Evolutionary conservation across 2,888 invertebrate species (phyloP), one percentile per base, ranked within the genome.

Genomic region (Tenthredo scrophulariae): DNA sequence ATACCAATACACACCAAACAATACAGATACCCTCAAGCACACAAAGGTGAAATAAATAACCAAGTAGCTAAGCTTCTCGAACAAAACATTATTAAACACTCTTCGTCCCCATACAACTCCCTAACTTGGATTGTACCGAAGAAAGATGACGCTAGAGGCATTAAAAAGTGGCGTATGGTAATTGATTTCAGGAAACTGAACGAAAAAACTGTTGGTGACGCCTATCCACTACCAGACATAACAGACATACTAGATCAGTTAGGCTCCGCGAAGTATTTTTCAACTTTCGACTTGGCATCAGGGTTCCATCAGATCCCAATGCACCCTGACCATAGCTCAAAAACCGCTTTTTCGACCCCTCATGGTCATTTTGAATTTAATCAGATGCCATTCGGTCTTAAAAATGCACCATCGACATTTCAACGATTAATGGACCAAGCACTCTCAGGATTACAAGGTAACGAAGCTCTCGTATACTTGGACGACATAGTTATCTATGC

Each of bases 401-500:
- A 67, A 37, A 67, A 43, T 9, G 46, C 75, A 0, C 75, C 75
- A 18, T 50, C 75, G 7, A 77, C 75, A 1, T 77, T 77, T 7
- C 75, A 77, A 29, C 75, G 75, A 0, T 9, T 50, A 6, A 77
- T 54, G 29, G 75, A 77, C 3, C 75, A 77, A 18, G 5, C 40
- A 15, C 43, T 74, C 4, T 1, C 74, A 2, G 50, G 75, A 1
- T 50, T 29, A 50, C 50, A 50, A 29, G 75, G 75, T 1, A 5
- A 29, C 50, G 46, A 50, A 26, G 22, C 22, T 40, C 84, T 86
- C 10, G 79, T 85, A 9, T 86, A 87, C 22, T 29, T 87, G 7
- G 86, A 87, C 22, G 86, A 86, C 54, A 46, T 87, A 29, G 79
- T 86, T 1, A 70, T 87, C 62, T 84, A 84, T 29, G 77, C 84